These are phyloP conservation scores for Scaptodrosophila lebanonensis DNA, from an alignment of 1,140 invertebrate species.

Conservation along the genomic window DNA sequence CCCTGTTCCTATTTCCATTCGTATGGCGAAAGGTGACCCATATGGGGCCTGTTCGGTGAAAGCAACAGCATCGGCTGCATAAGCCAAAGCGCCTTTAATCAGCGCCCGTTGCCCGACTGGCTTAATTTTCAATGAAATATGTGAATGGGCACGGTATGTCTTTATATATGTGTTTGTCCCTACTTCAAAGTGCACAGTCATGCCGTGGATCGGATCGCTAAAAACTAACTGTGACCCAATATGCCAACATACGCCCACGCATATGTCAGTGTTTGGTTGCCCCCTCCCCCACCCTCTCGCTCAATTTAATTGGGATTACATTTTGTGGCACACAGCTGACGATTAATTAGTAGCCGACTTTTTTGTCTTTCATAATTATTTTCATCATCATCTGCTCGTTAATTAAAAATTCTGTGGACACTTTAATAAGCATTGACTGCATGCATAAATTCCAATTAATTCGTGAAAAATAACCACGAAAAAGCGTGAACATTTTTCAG, in stretches of 20 bases:
- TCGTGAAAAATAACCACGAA: background rate
- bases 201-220: slow-evolving; percentile 51
- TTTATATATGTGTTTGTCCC: no score
- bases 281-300: slow-evolving; percentile 2
- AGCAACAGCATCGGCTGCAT: slow-evolving; percentile 30
- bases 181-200: slow-evolving; percentile 50
- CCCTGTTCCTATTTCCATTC: background rate
- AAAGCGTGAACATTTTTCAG: no score
- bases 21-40: slow-evolving; percentile 66
- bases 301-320: slow-evolving; percentile 59
- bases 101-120: slow-evolving; percentile 33
- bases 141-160: no score
- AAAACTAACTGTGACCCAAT: slow-evolving; percentile 67
- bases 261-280: background rate
- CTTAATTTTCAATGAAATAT: slow-evolving; percentile 62
- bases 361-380: background rate
- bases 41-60: slow-evolving; percentile 48
- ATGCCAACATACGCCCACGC: slow-evolving; percentile 31
- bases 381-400: slow-evolving; percentile 4
- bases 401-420: slow-evolving; percentile 13
- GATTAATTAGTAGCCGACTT: slow-evolving; percentile 28
- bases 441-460: slow-evolving; percentile 28
- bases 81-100: slow-evolving; percentile 45
- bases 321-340: slow-evolving; percentile 17
- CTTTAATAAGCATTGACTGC: slow-evolving; percentile 34